Evolutionary conservation across 2,888 invertebrate species (phyloP), one percentile per base, ranked within the genome.

Genomic region (Piscicola geometra): DNA sequence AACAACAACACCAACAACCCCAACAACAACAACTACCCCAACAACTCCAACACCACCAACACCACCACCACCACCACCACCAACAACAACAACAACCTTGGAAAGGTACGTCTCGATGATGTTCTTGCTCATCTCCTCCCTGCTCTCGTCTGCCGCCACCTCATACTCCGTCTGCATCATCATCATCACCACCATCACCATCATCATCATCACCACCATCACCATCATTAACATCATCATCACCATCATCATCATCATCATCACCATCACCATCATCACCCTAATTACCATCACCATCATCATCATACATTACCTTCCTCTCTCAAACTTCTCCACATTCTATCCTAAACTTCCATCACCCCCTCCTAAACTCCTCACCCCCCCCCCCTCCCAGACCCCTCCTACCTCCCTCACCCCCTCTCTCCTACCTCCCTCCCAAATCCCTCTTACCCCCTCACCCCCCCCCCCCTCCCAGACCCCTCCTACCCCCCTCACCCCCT

Each of bases 101-200:
- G 82, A 78, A 67, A 85, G 87, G 85, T 89, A 90, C 82, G 89
- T 89, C 81, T 89, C 89, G 84, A 88, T 89, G 75, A 90, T 86
- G 76, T 86, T 86, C 83, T 88, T 87, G 76, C 94, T 94, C 85
- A 92, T 89, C 82, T 90, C 90, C 82, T 89, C 88, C 78, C 95
- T 89, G 85, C 91, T 90, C 87, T 94, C 94, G 87, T 94, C 94
- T 85, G 92, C 91, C 85, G 94, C 93, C 83, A 96, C 90, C 88
- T 96, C 95, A 89, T 94, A 96, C 83, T 91, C 90, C 84, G 91
- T 91, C 88, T 88, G 83, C 1, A 71, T 67, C 5, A 50, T n/a
- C 18, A 76, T 52, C 25, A 52, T 32, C n/a, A 71, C 76, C 56
- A 75, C 12, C 21, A 25, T 67, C 75, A 71, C n/a, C 64, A 64